These are phyloP conservation scores for Poliocrania exsul DNA, from an alignment of 2,797 vertebrate genomes.

Conservation along the genomic window DNA sequence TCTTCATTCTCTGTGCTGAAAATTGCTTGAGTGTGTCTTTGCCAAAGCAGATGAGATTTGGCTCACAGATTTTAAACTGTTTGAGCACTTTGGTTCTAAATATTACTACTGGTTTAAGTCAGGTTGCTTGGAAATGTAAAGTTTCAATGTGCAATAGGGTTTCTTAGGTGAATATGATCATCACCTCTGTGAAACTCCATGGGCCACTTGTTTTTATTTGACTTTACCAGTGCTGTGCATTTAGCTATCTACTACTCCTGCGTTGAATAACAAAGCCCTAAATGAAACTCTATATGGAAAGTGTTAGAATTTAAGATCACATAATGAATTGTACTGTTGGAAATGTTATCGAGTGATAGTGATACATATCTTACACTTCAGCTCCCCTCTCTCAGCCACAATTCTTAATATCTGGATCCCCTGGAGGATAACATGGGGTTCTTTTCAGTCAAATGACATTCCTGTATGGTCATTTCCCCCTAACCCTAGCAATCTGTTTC, in stretches of 20 bases:
- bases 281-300: neutral
- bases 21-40: neutral
- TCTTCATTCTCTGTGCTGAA: neutral
- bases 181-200: neutral
- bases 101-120: neutral
- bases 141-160: neutral
- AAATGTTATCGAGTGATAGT: neutral
- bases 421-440: neutral
- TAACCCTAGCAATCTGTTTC: neutral
- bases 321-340: neutral
- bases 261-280: neutral
- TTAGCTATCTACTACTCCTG: neutral
- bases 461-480: neutral
- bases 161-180: neutral
- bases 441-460: neutral
- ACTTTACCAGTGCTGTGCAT: neutral
- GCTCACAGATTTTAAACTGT: neutral
- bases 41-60: neutral
- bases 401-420: neutral
- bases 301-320: neutral
- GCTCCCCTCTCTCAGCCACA: neutral
- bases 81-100: neutral
- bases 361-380: neutral
- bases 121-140: neutral
- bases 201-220: neutral